phyloP scores from a whole-genome alignment of 2,888 invertebrate genomes.

The Ypsolopha scabrella region DNA sequence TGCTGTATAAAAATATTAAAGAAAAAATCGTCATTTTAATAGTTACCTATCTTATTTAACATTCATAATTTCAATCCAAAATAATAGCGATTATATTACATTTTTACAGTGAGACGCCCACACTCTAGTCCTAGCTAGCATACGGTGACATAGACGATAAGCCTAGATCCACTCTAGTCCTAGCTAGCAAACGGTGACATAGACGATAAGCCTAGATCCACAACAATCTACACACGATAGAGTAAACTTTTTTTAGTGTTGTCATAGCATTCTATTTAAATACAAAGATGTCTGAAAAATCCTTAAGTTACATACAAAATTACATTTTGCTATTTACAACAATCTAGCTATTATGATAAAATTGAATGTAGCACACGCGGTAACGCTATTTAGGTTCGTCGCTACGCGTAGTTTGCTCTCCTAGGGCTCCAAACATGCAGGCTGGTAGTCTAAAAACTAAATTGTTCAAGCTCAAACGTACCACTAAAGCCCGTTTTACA shows the following conservation, averaged over 20 bases:
- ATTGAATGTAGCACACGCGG: constrained; percentile 33
- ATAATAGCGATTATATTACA: constrained; percentile 65
- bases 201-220: constrained; percentile 55
- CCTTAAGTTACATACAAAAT: constrained; percentile 65
- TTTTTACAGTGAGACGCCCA: constrained; percentile 65
- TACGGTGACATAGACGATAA: constrained; percentile 47
- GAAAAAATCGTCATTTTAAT: constrained; percentile 52
- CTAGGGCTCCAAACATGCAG: constrained; percentile 42
- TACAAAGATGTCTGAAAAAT: constrained; percentile 61
- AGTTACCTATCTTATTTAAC: constrained; percentile 55
- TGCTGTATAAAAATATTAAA: constrained; percentile 71
- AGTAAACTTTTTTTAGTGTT: constrained; percentile 47
- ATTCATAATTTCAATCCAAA: constrained; percentile 46
- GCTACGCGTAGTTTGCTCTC: constrained; percentile 50
- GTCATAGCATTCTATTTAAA: constrained; percentile 57
- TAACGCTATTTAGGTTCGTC: constrained; percentile 49
- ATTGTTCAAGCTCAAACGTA: constrained; percentile 33
- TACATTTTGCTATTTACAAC: constrained; percentile 64
- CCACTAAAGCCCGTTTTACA: constrained; percentile 15
- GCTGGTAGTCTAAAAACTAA: constrained; percentile 46
- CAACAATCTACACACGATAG: constrained; percentile 65
- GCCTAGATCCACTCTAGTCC: constrained; percentile 51
- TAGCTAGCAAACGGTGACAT: constrained; percentile 54
- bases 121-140: constrained; percentile 56
- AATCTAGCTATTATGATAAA: constrained; percentile 49